Evolutionary conservation across 2,888 invertebrate species (phyloP).

Genomic region (Apamea anceps): DNA sequence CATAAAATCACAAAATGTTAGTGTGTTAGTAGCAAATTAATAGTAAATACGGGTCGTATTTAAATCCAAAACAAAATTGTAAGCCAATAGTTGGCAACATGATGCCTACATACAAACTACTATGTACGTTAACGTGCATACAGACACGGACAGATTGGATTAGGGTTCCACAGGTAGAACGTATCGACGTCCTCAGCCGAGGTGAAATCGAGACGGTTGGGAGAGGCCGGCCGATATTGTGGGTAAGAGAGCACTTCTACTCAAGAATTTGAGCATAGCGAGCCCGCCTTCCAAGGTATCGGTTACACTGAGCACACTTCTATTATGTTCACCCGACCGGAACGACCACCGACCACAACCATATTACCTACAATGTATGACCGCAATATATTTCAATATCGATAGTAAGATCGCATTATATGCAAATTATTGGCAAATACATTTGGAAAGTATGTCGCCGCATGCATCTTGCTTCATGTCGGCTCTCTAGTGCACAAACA

Average conservation of each 20-base stretch:
- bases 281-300: slow-evolving; percentile 51
- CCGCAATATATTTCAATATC: slow-evolving; percentile 40
- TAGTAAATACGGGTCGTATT: neutral
- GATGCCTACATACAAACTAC: slow-evolving; percentile 11
- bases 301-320: slow-evolving; percentile 52
- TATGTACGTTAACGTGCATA: slow-evolving; percentile 41
- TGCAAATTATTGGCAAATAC: slow-evolving; percentile 57
- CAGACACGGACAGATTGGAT: slow-evolving; percentile 64
- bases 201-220: slow-evolving; percentile 71
- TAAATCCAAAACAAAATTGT: slow-evolving; percentile 1
- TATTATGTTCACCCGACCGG: slow-evolving; percentile 25
- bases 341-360: slow-evolving; percentile 28
- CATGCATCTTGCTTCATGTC: slow-evolving; percentile 71
- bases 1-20: neutral
- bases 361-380: slow-evolving; percentile 21
- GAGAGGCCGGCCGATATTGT: slow-evolving; percentile 67
- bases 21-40: neutral
- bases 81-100: slow-evolving; percentile 34
- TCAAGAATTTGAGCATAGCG: slow-evolving; percentile 71
- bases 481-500: slow-evolving; percentile 74
- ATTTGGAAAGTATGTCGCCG: slow-evolving; percentile 55
- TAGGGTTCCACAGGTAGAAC: slow-evolving; percentile 72
- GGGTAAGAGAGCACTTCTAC: slow-evolving; percentile 72
- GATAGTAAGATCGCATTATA: slow-evolving; percentile 35
- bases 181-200: slow-evolving; percentile 61